Conservation (phyloP, 2,113 vertebrate genomes). For the Actenoides lindsayi region DNA sequence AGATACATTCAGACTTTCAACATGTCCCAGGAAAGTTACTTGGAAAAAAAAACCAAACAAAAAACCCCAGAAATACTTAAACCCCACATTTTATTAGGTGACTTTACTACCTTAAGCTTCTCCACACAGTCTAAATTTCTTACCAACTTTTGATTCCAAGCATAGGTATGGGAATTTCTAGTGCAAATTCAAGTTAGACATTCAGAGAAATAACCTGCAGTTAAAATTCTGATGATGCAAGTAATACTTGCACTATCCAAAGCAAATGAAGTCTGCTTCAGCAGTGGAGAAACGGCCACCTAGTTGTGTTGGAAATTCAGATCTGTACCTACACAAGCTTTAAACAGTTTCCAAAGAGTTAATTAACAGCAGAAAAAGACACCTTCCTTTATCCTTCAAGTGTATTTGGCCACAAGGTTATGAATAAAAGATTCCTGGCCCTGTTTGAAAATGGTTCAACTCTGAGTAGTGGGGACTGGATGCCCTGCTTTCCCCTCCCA, state of each 20-base stretch:
- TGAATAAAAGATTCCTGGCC: background rate
- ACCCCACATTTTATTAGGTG: background rate
- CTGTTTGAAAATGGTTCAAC: background rate
- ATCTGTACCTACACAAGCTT: background rate
- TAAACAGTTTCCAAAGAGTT: background rate
- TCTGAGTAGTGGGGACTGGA: accelerated
- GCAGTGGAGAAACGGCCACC: background rate
- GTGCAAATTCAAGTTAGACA: background rate
- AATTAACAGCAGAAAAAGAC: background rate
- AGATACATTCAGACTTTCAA: background rate
- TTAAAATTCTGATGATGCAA: background rate
- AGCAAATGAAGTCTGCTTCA: background rate
- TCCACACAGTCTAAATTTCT: background rate
- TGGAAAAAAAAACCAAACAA: background rate
- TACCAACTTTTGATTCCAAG: background rate
- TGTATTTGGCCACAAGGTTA: background rate
- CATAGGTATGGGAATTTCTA: background rate
- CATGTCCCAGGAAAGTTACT: background rate
- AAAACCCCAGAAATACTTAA: background rate
- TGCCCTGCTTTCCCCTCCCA: background rate
- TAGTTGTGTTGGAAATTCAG: background rate
- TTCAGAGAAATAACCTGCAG: background rate
- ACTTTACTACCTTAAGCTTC: background rate
- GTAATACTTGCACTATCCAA: background rate
- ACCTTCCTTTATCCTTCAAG: background rate